Evolutionary conservation across 2,888 invertebrate species (phyloP), one percentile per base, ranked within the genome.

Genomic region (Scaptomyza parva): DNA sequence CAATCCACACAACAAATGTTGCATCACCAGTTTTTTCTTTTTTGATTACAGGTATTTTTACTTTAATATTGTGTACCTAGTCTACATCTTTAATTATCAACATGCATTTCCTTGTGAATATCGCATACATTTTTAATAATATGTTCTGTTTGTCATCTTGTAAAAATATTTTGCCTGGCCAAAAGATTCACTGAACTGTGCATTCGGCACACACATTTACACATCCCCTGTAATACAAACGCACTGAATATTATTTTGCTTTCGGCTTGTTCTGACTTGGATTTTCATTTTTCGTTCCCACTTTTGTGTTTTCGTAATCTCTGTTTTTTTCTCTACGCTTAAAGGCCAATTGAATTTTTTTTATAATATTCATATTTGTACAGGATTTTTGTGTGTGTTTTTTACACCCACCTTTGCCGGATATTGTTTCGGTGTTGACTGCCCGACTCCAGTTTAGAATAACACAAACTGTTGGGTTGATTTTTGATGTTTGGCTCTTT

Each of bases 131-230:
- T 82, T 82, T 82, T 82, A 84, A 81, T 81, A 81, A 82, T 80
- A 84, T 86, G 85, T 80, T 81, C 78, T 78, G 80, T 69, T 84
- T 80, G 88, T 74, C 74, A 57, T 65, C 78, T 84, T 69, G 81
- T 67, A 86, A 86, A 80, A 86, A 73, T 71, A 81, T 86, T 81
- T 67, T 59, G 74, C 62, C 61, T 57, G 73, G 63, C 53, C 74
- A 70, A 87, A 81, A 70, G 85, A 86, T 74, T 86, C 81, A 82
- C 82, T 82, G 81, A 82, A 81, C 85, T 82, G 81, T 82, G 65
- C 65, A 65, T 55, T 86, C 63, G 50, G 45, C 76, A 54, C 24
- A 64, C 61, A 47, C 40, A 51, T 30, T 22, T 18, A 43, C 47
- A 45, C 33, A 41, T 20, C 8, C 17, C 60, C 39, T 28, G 26